phyloP scores from a whole-genome alignment of 2,113 vertebrate genomes.

The Ophthalmotilapia sp. region DNA sequence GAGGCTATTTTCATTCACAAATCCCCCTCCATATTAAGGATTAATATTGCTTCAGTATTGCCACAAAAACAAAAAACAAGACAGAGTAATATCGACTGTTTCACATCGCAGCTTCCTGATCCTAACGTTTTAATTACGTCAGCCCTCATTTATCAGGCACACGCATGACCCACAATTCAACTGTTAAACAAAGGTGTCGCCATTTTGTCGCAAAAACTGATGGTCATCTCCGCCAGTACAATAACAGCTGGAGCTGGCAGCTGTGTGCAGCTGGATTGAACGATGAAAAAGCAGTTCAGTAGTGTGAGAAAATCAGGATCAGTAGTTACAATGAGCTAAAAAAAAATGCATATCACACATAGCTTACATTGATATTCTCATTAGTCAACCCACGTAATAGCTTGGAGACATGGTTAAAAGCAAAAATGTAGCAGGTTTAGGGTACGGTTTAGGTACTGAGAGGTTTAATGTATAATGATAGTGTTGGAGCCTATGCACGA shows the following conservation, averaged over 20 bases:
- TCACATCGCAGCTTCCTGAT: slow-evolving; percentile 52
- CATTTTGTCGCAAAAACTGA: neutral
- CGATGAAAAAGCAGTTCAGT: slow-evolving; percentile 41
- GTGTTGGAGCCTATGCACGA: slow-evolving; percentile 21
- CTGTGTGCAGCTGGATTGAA: neutral
- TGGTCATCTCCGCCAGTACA: neutral
- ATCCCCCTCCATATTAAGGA: slow-evolving; percentile 49
- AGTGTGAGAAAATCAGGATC: slow-evolving; percentile 54
- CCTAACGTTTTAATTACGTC: slow-evolving; percentile 23
- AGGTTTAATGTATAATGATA: slow-evolving; percentile 1
- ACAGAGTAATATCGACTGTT: slow-evolving; percentile 44
- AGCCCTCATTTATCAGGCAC: slow-evolving; percentile 61
- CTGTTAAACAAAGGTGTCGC: neutral
- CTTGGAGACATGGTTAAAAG: neutral
- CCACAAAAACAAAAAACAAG: slow-evolving; percentile 43
- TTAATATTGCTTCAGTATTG: slow-evolving; percentile 79
- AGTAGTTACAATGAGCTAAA: slow-evolving; percentile 50
- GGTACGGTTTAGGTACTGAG: neutral
- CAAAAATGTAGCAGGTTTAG: neutral
- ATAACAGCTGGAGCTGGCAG: neutral
- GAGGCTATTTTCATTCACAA: slow-evolving; percentile 36
- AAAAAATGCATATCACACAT: neutral
- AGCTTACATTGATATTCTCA: neutral
- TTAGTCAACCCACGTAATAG: neutral
- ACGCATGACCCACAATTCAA: slow-evolving; percentile 15